Evolutionary conservation across 2,797 vertebrate genomes (phyloP), one percentile per base, ranked within the genome.

Genomic region (Chelmon rostratus): DNA sequence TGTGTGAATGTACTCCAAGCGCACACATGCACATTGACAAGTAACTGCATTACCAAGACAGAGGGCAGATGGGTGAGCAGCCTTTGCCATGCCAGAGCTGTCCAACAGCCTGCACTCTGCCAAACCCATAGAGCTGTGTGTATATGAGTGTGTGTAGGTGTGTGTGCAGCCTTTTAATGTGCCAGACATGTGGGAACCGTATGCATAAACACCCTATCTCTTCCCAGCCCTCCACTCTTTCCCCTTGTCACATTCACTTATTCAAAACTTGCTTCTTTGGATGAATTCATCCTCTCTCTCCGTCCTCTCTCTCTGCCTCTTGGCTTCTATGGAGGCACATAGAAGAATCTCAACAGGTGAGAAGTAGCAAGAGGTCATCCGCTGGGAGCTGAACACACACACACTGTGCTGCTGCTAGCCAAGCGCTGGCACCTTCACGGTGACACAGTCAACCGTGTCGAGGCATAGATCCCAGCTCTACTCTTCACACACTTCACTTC

Each of bases 41-140:
- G 76, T 89, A 92, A 91, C 85, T 84, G 88, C 91, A 93, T 92
- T 91, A 92, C 78, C 49, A 83, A 88, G 87, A 89, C 85, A 87
- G 79, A 89, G 91, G 92, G 91, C 92, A 93, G 94, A 92, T 93
- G 93, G 93, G 86, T 87, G 86, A 85, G 86, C 82, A 92, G 92
- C 88, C 87, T 91, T 82, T 90, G 89, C 88, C 84, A 88, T 89
- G 86, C 87, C 84, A 91, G 87, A 89, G 86, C 91, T 90, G 86
- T 92, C 86, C 90, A 87, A 92, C 85, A 90, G 80, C 85, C 76
- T 65, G 35, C 73, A 77, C 74, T 75, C 84, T 93, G 91, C 93
- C 93, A 94, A 86, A 88, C 62, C 71, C 89, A 78, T 70, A 83
- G 83, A 83, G 80, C 82, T 74, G 82, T 88, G 87, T 76, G 73